Evolutionary conservation across 2,113 vertebrate species (phyloP), one percentile per base, ranked within the genome.

Genomic region (Brachionichthys hirsutus): DNA sequence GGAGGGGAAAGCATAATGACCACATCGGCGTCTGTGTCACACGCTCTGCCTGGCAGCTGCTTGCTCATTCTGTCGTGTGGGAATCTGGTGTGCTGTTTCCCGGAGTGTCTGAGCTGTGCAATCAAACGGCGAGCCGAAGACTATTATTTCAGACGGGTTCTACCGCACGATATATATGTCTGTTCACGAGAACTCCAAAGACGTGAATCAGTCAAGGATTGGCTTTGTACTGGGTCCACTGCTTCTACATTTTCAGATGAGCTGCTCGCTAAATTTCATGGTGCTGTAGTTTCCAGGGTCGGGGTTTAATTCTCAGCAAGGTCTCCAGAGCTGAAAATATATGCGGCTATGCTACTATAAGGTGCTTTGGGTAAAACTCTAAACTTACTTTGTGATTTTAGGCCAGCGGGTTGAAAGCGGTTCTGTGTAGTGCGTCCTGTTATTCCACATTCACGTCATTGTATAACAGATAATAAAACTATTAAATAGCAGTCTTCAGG

Each of bases 1-100:
- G 83, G 87, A 85, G 84, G 75, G 75, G 75, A 87, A 87, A 83
- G 78, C 77, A 53, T 75, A 80, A 82, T 80, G 81, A 83, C 75
- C 80, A 84, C 73, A 82, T 57, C 75, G 62, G 73, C 17, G 9
- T 54, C 62, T 59, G 64, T 51, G 46, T 38, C 44, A 56, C 61
- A 63, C 60, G 51, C 58, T 35, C 49, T 34, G 64, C 52, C 51
- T 38, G 13, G 2, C 44, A n/a, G 10, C 35, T 7, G 13, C 55
- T 36, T n/a, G 11, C 54, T 6, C 54, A 12, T 47, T 43, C 57
- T 14, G 24, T n/a, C 36, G 16, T 45, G 16, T 12, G 59, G 13
- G 48, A 44, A 20, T 57, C 6, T 0, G 1, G 38, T 24, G 42
- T 67, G 50, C 66, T 60, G 17, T 47, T 62, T 54, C 43, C 9